phyloP scores from a whole-genome alignment of 2,797 vertebrate genomes.

The Characodon lateralis region DNA sequence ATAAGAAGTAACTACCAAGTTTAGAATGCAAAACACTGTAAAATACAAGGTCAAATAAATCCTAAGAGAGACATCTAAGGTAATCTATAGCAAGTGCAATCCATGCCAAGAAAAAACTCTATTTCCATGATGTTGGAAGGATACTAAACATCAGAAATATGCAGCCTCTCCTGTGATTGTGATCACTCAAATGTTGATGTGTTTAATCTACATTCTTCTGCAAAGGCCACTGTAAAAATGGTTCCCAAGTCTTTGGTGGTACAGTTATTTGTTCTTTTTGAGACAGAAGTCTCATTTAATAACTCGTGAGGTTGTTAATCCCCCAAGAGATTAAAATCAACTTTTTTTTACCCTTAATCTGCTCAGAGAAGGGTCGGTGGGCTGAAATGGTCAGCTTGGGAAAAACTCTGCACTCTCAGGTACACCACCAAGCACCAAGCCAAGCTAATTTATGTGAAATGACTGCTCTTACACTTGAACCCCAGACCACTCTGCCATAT shows the following conservation, averaged over 20 bases:
- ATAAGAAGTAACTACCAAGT: no score
- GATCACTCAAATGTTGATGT: slow-evolving; percentile 54
- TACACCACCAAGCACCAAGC: slow-evolving; percentile 48
- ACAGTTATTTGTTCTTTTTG: slow-evolving; percentile 70
- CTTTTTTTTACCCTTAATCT: slow-evolving; percentile 71
- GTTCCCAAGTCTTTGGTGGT: slow-evolving; percentile 72
- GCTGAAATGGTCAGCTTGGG: slow-evolving; percentile 50
- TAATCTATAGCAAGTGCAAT: not conserved
- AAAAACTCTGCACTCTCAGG: slow-evolving; percentile 63
- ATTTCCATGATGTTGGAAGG: not conserved
- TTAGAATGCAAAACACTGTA: no score
- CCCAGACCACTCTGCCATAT: slow-evolving; percentile 25
- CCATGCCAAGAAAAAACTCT: not conserved
- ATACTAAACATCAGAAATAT: slow-evolving; percentile 63
- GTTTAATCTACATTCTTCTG: slow-evolving; percentile 63
- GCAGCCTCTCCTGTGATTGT: slow-evolving; percentile 47
- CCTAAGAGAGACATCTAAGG: not conserved
- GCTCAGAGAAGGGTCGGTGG: slow-evolving; percentile 33
- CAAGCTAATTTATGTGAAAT: slow-evolving; percentile 66
- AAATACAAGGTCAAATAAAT: no score
- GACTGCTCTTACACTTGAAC: slow-evolving; percentile 41
- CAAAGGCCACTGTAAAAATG: slow-evolving; percentile 52
- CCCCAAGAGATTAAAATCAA: slow-evolving; percentile 71
- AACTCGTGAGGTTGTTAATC: slow-evolving; percentile 74
- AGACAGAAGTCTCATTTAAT: slow-evolving; percentile 72